Conservation (phyloP, 2,797 vertebrate genomes). For the Novumbra hubbsi region DNA sequence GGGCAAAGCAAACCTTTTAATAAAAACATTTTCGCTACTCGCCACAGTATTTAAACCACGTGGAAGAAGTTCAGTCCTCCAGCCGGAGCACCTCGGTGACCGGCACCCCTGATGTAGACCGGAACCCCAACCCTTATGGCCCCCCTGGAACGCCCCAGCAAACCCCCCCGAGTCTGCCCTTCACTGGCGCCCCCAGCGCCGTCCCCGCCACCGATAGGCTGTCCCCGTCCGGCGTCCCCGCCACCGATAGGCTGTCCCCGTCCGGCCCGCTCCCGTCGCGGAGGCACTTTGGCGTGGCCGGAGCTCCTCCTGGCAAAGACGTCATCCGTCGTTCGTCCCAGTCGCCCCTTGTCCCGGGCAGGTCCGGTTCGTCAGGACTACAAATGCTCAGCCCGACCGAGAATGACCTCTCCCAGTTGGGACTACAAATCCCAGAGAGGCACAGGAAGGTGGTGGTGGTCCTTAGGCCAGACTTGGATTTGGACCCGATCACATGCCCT, state of each 20-base stretch:
- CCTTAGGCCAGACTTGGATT: conserved; percentile 25
- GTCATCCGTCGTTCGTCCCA: conserved; percentile 20
- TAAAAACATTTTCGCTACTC: no score
- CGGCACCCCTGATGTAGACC: neutral
- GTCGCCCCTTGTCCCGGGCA: conserved; percentile 19
- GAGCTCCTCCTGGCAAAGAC: neutral
- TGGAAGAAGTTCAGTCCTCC: neutral
- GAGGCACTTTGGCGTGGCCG: neutral
- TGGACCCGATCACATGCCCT: neutral
- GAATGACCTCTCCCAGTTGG: neutral
- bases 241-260: neutral
- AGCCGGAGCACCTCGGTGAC: neutral
- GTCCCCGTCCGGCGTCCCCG: neutral
- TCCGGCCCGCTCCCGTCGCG: conserved; percentile 18
- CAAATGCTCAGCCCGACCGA: neutral
- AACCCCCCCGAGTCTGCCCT: neutral
- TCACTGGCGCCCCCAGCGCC: neutral
- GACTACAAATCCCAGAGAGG: conserved; percentile 8
- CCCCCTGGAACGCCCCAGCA: neutral
- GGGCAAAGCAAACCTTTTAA: neutral
- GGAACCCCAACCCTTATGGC: neutral
- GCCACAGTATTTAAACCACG: neutral
- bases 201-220: neutral
- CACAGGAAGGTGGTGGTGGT: neutral
- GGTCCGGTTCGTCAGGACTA: no score